Evolutionary conservation across 2,113 vertebrate genomes (phyloP).

Genomic region (Machaerirhynchus nigripectus): DNA sequence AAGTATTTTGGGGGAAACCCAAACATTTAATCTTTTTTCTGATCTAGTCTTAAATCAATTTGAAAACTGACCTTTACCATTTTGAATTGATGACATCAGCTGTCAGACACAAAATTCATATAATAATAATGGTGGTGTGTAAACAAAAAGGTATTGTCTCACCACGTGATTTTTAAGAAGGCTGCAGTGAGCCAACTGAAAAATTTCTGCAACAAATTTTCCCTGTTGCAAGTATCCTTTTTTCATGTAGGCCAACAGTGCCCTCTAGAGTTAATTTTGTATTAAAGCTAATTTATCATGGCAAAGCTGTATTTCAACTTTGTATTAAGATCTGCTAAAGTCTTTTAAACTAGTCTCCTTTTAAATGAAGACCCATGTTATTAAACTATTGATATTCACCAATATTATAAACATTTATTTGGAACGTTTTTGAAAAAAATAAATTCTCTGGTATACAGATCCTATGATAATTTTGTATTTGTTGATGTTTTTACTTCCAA

Average conservation of each 20-base stretch:
- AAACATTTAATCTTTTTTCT: not conserved
- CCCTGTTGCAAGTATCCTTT: not conserved
- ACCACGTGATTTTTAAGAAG: not conserved
- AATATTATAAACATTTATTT: not conserved
- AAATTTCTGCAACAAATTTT: not conserved
- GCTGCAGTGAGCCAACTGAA: not conserved
- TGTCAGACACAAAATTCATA: not conserved
- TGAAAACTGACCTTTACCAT: not conserved
- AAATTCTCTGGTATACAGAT: not conserved
- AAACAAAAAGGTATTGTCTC: not conserved
- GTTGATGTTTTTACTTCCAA: not conserved
- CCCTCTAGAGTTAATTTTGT: slow-evolving; percentile 61
- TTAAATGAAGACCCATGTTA: not conserved
- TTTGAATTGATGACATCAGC: not conserved
- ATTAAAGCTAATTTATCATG: not conserved
- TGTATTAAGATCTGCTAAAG: not conserved
- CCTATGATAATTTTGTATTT: not conserved
- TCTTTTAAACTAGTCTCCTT: not conserved
- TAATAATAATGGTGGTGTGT: not conserved
- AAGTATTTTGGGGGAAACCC: not conserved
- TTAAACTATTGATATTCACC: not conserved
- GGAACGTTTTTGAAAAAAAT: not conserved
- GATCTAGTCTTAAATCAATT: not conserved
- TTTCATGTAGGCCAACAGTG: slow-evolving; percentile 45
- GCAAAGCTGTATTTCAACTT: not conserved